Base-by-base conservation (phyloP, 2,888 invertebrate species). In the Rhagium mordax region DNA sequence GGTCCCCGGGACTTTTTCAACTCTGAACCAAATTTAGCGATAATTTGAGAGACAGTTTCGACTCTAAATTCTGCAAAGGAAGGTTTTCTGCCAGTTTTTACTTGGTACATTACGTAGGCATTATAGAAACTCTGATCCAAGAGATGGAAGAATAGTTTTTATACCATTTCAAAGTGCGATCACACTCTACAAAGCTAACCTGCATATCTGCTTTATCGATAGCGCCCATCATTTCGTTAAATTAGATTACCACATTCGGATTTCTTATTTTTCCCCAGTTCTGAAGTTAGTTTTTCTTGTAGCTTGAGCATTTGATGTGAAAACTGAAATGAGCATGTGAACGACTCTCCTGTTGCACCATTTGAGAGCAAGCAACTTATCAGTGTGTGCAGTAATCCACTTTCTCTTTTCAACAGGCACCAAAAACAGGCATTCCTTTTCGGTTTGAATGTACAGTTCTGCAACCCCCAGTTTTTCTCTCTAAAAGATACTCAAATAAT, bases 191-290 rank as follows among this genome's bases (percentile, higher is more conserved):
- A 65, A 77, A 80, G 62, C 79, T 81, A n/a, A 84, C 64, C 77
- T 84, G 77, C 83, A 83, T 82, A 67, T 85, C 84, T 29, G 78
- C 24, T 67, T 74, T 78, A 76, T 86, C 85, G 68, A 85, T 79
- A 53, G 78, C 73, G 24, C 82, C 81, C 84, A 84, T 85, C 75
- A 83, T 80, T 59, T 79, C 68, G 74, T 82, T 80, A 61, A 85
- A 85, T 51, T 84, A 82, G 20, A 81, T 53, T 47, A 83, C 70
- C n/a, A 24, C 59, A 18, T 67, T 18, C 4, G 59, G 64, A 24
- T 61, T 68, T 21, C 10, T 15, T 59, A 48, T 15, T 15, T 24
- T 49, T 49, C 60, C 18, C 27, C 70, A 24, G 65, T 64, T 24
- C 16, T 3, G 7, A 10, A 7, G 21, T 48, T 68, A 53, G 8